These are phyloP conservation scores for Erythrolamprus reginae DNA, from an alignment of 2,113 vertebrate genomes.

Conservation along the genomic window DNA sequence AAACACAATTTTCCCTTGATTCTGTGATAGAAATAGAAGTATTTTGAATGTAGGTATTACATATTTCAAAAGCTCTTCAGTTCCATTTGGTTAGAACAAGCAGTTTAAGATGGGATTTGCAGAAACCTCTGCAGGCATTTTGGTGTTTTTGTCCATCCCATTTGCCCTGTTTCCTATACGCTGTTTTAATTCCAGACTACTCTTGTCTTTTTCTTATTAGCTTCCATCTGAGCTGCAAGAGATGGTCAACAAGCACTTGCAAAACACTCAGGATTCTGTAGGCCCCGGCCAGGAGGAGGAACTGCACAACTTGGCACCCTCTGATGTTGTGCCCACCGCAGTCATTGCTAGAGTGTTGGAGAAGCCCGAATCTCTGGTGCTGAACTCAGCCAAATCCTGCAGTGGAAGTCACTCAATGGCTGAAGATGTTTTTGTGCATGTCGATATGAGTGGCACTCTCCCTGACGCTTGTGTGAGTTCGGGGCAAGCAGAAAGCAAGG, in stretches of 20 bases:
- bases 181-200: neutral
- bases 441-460: slow-evolving; percentile 86
- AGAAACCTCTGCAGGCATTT: neutral
- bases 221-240: slow-evolving; percentile 95
- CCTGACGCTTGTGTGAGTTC: slow-evolving; percentile 40
- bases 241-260: slow-evolving; percentile 94
- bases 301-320: slow-evolving; percentile 71
- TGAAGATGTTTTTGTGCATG: slow-evolving; percentile 94
- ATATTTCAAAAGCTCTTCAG: slow-evolving; percentile 1
- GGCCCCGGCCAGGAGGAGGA: slow-evolving; percentile 63
- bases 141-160: neutral
- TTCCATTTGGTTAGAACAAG: neutral
- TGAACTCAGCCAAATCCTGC: slow-evolving; percentile 93
- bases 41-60: neutral
- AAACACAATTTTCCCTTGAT: neutral
- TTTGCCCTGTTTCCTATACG: neutral
- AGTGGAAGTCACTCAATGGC: slow-evolving; percentile 79
- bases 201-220: slow-evolving; percentile 62
- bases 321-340: slow-evolving; percentile 89
- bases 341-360: slow-evolving; percentile 94
- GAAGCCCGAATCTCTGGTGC: slow-evolving; percentile 92
- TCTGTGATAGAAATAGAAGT: neutral
- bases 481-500: slow-evolving; percentile 47
- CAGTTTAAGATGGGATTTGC: neutral
- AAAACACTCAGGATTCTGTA: slow-evolving; percentile 70